Evolutionary conservation across 2,113 vertebrate genomes (phyloP).

Genomic region (Salvator merianae): DNA sequence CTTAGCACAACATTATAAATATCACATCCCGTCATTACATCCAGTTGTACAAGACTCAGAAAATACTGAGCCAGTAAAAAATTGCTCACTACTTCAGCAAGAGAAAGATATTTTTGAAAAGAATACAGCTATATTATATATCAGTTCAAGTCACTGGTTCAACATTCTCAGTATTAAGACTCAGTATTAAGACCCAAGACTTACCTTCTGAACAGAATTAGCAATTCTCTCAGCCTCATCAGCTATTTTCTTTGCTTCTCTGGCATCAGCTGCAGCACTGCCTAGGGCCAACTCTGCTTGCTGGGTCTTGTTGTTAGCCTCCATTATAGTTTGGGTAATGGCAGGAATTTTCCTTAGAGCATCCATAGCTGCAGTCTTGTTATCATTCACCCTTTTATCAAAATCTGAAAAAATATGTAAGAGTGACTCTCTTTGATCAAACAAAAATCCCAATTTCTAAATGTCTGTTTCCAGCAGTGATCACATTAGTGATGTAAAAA

Average conservation of each 20-base stretch:
- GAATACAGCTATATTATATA: background rate
- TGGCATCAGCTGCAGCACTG: conserved; percentile 85
- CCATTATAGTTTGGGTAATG: conserved; percentile 87
- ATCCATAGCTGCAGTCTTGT: conserved; percentile 94
- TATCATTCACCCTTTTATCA: conserved; percentile 92
- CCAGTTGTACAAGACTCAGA: background rate
- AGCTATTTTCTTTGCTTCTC: conserved; percentile 86
- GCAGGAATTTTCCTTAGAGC: conserved; percentile 88
- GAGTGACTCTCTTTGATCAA: background rate
- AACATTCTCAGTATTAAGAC: background rate
- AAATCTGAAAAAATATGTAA: conserved; percentile 80
- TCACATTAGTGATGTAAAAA: background rate
- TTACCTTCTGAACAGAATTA: conserved; percentile 86
- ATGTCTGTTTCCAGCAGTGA: background rate
- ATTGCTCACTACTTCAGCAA: rapidly evolving
- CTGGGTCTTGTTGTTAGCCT: conserved; percentile 88
- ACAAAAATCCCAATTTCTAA: background rate
- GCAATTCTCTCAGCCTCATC: conserved; percentile 89
- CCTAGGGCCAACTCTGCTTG: conserved; percentile 87
- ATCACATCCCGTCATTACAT: too few relatives aligned
- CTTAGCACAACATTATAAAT: background rate
- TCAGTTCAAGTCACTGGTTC: background rate
- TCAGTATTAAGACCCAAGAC: background rate
- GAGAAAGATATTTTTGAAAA: background rate
- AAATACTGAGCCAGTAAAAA: background rate